Evolutionary conservation across 2,888 invertebrate species (phyloP).

Genomic region (Hypena proboscidalis): DNA sequence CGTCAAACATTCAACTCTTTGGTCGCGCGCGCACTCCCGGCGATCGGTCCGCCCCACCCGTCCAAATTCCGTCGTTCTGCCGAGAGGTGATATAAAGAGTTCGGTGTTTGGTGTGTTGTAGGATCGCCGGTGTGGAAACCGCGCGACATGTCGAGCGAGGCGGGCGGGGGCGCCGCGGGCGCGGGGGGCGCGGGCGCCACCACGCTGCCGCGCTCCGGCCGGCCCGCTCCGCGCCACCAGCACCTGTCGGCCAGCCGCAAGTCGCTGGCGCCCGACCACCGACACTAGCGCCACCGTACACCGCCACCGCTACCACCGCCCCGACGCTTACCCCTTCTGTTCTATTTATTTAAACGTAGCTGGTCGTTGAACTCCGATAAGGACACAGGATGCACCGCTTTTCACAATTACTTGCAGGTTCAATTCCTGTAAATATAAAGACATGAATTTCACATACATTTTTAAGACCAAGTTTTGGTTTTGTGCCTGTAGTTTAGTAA

Average conservation of each 20-base stretch:
- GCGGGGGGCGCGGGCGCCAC: slow-evolving; percentile 63
- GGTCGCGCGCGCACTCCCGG: slow-evolving; percentile 68
- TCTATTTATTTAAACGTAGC: slow-evolving; percentile 3
- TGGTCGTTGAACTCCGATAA: background rate
- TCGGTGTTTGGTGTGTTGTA: slow-evolving; percentile 89
- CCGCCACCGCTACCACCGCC: slow-evolving; percentile 9
- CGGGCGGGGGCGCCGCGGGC: slow-evolving; percentile 55
- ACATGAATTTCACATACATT: too few species aligned
- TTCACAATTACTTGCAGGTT: background rate
- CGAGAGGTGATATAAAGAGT: slow-evolving; percentile 74
- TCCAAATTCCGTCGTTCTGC: slow-evolving; percentile 63
- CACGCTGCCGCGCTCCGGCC: slow-evolving; percentile 79
- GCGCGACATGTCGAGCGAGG: slow-evolving; percentile 91
- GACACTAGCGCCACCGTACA: slow-evolving; percentile 26
- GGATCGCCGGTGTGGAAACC: slow-evolving; percentile 99
- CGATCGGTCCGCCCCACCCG: slow-evolving; percentile 61
- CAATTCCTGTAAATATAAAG: background rate
- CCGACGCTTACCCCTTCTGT: slow-evolving; percentile 5
- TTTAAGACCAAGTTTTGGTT: too few species aligned
- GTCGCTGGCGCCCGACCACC: slow-evolving; percentile 78
- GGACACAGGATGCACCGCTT: background rate
- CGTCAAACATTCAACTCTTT: slow-evolving; percentile 87
- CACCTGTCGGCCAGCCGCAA: slow-evolving; percentile 83
- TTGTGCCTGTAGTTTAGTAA: too few species aligned
- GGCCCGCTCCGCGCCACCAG: slow-evolving; percentile 74